A percentile compares a stretch with the other conserved stretches of the same genome.
Conservation (phyloP, 2,888 invertebrate species). For the Molorchus minor region DNA sequence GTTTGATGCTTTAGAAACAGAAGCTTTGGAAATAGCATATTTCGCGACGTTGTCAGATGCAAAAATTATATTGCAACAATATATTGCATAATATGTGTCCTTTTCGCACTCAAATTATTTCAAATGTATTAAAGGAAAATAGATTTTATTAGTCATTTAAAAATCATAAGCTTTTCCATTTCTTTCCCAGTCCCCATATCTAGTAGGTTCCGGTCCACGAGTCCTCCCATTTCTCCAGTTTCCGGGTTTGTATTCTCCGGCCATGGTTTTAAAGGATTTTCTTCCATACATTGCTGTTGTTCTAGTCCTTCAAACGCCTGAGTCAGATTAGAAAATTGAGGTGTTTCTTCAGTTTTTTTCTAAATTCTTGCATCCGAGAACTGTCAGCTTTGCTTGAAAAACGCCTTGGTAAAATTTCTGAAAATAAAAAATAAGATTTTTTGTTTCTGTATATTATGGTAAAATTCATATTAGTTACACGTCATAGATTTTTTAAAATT, state of each 20-base stretch:
- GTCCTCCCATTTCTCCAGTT: conserved; percentile 95
- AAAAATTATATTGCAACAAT: neutral
- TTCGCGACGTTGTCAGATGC: neutral
- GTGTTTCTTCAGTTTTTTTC: conserved; percentile 71
- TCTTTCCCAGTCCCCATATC: conserved; percentile 99
- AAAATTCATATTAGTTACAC: too few relatives aligned
- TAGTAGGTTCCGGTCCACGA: conserved; percentile 96
- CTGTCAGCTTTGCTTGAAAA: conserved; percentile 52
- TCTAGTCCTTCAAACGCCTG: too few relatives aligned
- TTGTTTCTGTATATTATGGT: too few relatives aligned
- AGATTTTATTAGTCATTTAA: neutral
- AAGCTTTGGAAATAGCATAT: neutral
- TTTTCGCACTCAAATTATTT: neutral
- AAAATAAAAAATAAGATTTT: too few relatives aligned
- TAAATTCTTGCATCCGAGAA: conserved; percentile 72
- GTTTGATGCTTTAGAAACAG: neutral
- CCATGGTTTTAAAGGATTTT: conserved; percentile 83
- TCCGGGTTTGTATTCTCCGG: conserved; percentile 87
- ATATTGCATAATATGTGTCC: neutral
- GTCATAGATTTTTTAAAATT: too few relatives aligned
- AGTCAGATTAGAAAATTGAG: too few relatives aligned
- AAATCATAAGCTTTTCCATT: conserved; percentile 88
- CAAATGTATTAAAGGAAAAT: neutral
- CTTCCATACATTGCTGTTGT: conserved; percentile 77
- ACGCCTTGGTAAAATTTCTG: neutral